Evolutionary conservation across 2,888 invertebrate genomes (phyloP), one percentile per base, ranked within the genome.

Genomic region (Sussaba pulchella): DNA sequence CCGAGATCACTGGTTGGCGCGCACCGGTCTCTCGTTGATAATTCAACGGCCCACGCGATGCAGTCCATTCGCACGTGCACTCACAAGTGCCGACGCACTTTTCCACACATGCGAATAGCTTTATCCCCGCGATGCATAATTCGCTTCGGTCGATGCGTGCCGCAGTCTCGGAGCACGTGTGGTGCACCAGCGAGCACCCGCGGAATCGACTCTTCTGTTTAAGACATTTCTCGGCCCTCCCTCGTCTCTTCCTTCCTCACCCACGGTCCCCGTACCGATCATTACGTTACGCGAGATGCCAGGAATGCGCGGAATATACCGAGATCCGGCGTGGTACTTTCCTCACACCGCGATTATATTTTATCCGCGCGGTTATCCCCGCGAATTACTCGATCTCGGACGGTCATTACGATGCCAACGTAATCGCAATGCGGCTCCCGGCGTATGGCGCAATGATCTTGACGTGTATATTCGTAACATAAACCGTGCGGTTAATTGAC

Each of bases 31-130:
- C 57, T 57, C 31, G 70, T 57, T 31, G 57, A 6, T 19, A 45
- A 70, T n/a, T n/a, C 43, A 31, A 31, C 54, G 45, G 57, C 70
- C 70, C 59, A 59, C 70, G 70, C 70, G 45, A 70, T 31, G 31
- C 43, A 41, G 69, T 12, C 43, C 21, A 10, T 17, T 57, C 57
- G 43, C 57, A 57, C 57, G 57, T 70, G 70, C 57, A 43, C 12
- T 52, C 54, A 57, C 36, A 36, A 66, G 36, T 66, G 66, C 66
- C 47, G 36, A 45, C 26, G 52, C 52, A 39, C 52, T 67, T 39
- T 52, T 67, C 36, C 14, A 39, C 67, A 67, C 67, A 67, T 52
- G 6, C 50, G 50, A 67, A 52, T 50, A 39, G 39, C 67, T n/a
- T n/a, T 21, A 39, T 52, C 39, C 39, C 14, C 21, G 50, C 52